A percentile compares a stretch with the other conserved stretches of the same genome.
Conservation (phyloP, 1,140 invertebrate species). For the Tyrophagus putrescentiae region DNA sequence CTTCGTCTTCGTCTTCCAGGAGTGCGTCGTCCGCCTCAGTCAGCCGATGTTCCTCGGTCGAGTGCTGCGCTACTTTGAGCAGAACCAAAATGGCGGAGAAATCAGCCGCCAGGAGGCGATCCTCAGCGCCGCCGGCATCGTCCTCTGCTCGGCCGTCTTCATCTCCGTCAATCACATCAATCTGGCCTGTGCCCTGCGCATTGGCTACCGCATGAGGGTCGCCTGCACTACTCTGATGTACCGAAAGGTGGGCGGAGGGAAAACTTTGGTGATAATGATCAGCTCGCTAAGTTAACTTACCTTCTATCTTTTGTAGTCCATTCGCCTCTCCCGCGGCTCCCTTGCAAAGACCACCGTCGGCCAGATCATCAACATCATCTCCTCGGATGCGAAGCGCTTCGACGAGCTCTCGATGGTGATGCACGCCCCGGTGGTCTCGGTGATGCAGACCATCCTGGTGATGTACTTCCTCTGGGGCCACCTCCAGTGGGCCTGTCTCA, state of each 20-base stretch:
- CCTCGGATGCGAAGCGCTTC: slow-evolving; percentile 56
- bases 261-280: background rate
- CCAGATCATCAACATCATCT: slow-evolving; percentile 78
- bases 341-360: slow-evolving; percentile 60
- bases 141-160: slow-evolving; percentile 30
- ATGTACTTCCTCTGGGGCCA: slow-evolving; percentile 22
- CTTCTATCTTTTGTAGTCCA: slow-evolving; percentile 31
- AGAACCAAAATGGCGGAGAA: background rate
- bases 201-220: slow-evolving; percentile 39
- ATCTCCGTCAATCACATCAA: slow-evolving; percentile 3
- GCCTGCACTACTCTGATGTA: slow-evolving; percentile 42
- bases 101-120: slow-evolving; percentile 15
- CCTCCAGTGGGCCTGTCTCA: slow-evolving; percentile 33
- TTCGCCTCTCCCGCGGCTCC: slow-evolving; percentile 42
- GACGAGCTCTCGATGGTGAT: slow-evolving; percentile 29
- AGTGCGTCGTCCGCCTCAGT: slow-evolving; percentile 8
- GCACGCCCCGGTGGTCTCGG: slow-evolving; percentile 23
- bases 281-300: background rate
- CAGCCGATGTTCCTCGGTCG: slow-evolving; percentile 20
- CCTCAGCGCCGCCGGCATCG: slow-evolving; percentile 43
- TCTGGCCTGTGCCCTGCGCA: background rate
- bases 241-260: slow-evolving; percentile 29
- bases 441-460: slow-evolving; percentile 24
- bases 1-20: slow-evolving; percentile 15
- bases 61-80: slow-evolving; percentile 25